Percentiles rank a stretch among this genome's conserved stretches.
Evolutionary conservation across 2,888 invertebrate species (phyloP).

Genomic region (Limnephilus marmoratus): DNA sequence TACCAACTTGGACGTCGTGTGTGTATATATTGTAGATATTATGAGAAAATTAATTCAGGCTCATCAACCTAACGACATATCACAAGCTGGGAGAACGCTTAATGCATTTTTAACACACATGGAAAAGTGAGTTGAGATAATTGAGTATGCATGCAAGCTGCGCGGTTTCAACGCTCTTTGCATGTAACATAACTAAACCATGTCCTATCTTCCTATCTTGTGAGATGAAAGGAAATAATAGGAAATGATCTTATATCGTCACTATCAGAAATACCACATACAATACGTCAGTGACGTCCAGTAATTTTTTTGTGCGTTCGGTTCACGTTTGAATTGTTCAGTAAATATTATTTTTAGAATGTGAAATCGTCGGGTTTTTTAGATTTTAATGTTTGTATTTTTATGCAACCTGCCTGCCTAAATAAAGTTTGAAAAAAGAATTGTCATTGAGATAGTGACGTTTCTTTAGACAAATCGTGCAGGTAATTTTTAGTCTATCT

Average conservation of each 20-base stretch:
- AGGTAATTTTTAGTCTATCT: too few relatives aligned
- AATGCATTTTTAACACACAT: conserved; percentile 42
- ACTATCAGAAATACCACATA: not conserved
- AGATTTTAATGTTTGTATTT: too few relatives aligned
- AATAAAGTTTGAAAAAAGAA: too few relatives aligned
- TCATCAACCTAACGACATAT: conserved; percentile 32
- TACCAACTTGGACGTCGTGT: not conserved
- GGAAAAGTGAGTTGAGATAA: not conserved
- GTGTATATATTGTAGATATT: not conserved
- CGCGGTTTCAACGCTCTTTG: not conserved
- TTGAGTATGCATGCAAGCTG: not conserved
- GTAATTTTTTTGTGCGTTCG: too few relatives aligned
- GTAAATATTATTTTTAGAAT: too few relatives aligned
- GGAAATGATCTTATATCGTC: not conserved
- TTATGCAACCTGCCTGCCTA: too few relatives aligned
- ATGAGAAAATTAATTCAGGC: conserved; percentile 18
- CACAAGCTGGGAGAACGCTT: not conserved
- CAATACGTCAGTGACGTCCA: not conserved
- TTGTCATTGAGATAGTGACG: too few relatives aligned
- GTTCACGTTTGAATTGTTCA: too few relatives aligned
- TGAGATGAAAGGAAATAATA: not conserved
- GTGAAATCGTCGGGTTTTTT: too few relatives aligned
- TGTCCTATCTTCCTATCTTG: not conserved
- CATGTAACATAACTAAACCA: not conserved
- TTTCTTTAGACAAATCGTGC: too few relatives aligned